Conservation (phyloP, 2,888 invertebrate species). For the Merodon equestris region DNA sequence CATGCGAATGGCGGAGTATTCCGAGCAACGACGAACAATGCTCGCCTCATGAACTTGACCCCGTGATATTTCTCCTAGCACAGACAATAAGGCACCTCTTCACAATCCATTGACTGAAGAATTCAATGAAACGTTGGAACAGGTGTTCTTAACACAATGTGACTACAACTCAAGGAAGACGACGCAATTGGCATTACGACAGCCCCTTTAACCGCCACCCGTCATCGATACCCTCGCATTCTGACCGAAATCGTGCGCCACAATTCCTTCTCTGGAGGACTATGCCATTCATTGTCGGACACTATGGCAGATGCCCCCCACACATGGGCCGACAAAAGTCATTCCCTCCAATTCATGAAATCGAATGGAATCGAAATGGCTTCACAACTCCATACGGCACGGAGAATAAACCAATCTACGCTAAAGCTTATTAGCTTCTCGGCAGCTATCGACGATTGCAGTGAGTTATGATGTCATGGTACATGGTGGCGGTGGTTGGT, state of each 20-base stretch:
- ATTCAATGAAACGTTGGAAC: conserved; percentile 58
- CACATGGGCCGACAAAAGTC: conserved; percentile 48
- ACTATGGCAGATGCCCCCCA: conserved; percentile 41
- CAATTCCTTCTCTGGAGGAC: conserved; percentile 62
- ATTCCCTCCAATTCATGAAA: conserved; percentile 59
- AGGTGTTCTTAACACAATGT: conserved; percentile 62
- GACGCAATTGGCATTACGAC: conserved; percentile 48
- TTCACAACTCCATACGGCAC: conserved; percentile 37
- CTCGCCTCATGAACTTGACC: conserved; percentile 62
- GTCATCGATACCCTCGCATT: conserved; percentile 13
- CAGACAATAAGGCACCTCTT: conserved; percentile 47
- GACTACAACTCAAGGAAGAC: conserved; percentile 62
- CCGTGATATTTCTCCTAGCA: conserved; percentile 47
- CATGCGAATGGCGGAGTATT: no score
- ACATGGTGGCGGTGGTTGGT: conserved; percentile 35
- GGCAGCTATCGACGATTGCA: conserved; percentile 57
- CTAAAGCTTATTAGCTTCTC: conserved; percentile 64
- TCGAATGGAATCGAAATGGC: conserved; percentile 52
- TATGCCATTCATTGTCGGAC: conserved; percentile 47
- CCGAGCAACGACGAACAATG: conserved; percentile 15
- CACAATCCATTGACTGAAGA: conserved; percentile 18
- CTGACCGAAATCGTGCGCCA: conserved; percentile 58
- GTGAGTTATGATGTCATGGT: conserved; percentile 66
- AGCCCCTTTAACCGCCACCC: conserved; percentile 23
- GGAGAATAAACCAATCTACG: conserved; percentile 45